Evolutionary conservation across 2,888 invertebrate genomes (phyloP), one percentile per base, ranked within the genome.

Genomic region (Rotaria socialis): DNA sequence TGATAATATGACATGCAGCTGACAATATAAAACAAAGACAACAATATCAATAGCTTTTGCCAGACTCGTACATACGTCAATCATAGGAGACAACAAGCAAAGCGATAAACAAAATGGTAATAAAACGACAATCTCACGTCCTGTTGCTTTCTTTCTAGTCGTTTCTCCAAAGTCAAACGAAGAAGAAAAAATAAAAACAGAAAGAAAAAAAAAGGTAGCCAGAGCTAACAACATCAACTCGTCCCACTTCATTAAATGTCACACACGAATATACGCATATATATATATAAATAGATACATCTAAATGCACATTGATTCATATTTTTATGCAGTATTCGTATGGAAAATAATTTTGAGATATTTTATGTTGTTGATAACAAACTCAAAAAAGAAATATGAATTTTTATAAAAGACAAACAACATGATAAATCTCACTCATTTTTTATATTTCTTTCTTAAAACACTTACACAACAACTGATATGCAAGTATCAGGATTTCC

Each of bases 91-190:
- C 35, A 67, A 67, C 35, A 67, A 27, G 19, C 35, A 67, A 35
- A 67, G n/a, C 14, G 14, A 60, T n/a, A 60, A 60, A 60, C 27
- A 67, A 67, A 19, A 67, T 27, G 67, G 35, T 35, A 67, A 67
- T 67, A 67, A 19, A 35, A 67, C 67, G 3, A 11, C 35, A 5
- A 7, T 67, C 19, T 67, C 35, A 67, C 67, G 7, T 67, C 16
- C 35, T 67, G 35, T 67, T 35, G 67, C 67, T 67, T 35, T 67
- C 67, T 67, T 67, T 67, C 67, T 67, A 67, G 27, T 67, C 67
- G 67, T 27, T 67, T 67, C 67, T 67, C 35, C 14, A 5, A 41
- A 67, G 35, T 67, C 14, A 67, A 41, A 67, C 7, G 16, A 67
- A 67, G 67, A 67, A 27, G 14, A 67, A 10, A 27, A 35, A 35